Base-by-base conservation (phyloP, 2,797 vertebrate genomes). In the Artibeus lituratus region DNA sequence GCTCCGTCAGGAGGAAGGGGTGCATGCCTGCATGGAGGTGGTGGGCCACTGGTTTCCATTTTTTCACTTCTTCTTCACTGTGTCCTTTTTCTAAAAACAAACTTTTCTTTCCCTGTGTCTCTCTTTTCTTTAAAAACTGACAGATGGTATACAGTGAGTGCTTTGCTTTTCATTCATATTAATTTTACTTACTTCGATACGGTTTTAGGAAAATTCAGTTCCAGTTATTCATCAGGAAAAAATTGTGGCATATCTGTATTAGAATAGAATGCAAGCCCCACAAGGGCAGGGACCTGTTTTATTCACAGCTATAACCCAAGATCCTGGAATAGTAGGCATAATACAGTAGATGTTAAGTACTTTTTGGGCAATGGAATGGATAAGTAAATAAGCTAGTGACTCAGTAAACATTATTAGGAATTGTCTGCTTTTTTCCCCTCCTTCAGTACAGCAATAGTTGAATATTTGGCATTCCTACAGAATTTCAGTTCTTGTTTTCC, bases 251-350 rank as follows among this genome's bases (percentile, higher is more conserved):
- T 72, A 93, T 14, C 29, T 90, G 3, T 92, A 69, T 39, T 72
- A 91, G 91, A 95, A 74, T 93, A 94, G 92, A 94, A 51, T 91
- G 16, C 95, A 78, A 89, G 53, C 49, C 90, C 65, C 39, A 32
- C 15, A 39, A 86, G 81, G 32, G 55, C 72, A 93, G 70, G 84
- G 21, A 47, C 65, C 59, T 26, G 57, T 84, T 89, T 87, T 94
- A 53, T 69, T 84, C 29, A 81, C 4, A 92, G 10, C 81, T 83
- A 3, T 92, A 78, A 86, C 67, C 14, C 22, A 74, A 44, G 37
- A 90, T 6, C 53, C n/a, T 89, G 51, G 16, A 74, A 42, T 39
- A 81, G 51, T 59, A 76, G 47, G 22, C 77, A 47, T 26, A 55
- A 70, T 37, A 35, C 62, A n/a, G 26, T 65, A 51, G 19, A n/a